phyloP scores from a whole-genome alignment of 2,888 invertebrate species.

The Chaetogeoica ovagalla region DNA sequence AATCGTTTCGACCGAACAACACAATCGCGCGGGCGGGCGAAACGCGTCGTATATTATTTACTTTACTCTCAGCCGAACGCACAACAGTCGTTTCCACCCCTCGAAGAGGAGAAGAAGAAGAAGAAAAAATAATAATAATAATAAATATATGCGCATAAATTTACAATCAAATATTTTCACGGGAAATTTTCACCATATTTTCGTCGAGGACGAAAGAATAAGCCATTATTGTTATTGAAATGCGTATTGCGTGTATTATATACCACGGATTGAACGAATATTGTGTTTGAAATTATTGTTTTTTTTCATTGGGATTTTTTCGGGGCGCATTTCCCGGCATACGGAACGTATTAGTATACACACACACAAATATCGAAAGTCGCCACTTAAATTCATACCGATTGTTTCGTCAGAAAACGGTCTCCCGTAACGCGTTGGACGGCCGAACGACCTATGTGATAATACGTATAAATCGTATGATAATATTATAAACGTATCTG shows the following conservation, averaged over 20 bases:
- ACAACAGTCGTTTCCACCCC: neutral
- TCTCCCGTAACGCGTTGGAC: too few species aligned
- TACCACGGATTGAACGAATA: too few species aligned
- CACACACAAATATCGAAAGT: too few species aligned
- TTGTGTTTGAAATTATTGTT: too few species aligned
- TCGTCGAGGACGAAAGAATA: neutral
- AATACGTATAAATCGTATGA: too few species aligned
- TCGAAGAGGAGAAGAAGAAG: neutral
- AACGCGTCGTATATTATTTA: neutral
- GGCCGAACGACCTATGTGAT: too few species aligned
- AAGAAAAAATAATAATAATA: neutral
- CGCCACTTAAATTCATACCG: too few species aligned
- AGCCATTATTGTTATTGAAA: neutral
- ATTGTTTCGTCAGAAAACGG: too few species aligned
- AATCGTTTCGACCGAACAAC: conserved; percentile 5
- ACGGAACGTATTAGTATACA: too few species aligned
- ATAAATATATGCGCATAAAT: conserved; percentile 13
- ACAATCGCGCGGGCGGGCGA: too few species aligned
- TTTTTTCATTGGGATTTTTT: too few species aligned
- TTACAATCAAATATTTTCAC: conserved; percentile 18
- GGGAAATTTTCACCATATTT: neutral
- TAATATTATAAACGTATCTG: neutral
- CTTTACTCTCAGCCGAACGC: neutral
- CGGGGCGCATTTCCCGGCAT: too few species aligned
- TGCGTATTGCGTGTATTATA: neutral